Evolutionary conservation across 1,140 invertebrate species (phyloP).

Genomic region (Drosophila funebris): DNA sequence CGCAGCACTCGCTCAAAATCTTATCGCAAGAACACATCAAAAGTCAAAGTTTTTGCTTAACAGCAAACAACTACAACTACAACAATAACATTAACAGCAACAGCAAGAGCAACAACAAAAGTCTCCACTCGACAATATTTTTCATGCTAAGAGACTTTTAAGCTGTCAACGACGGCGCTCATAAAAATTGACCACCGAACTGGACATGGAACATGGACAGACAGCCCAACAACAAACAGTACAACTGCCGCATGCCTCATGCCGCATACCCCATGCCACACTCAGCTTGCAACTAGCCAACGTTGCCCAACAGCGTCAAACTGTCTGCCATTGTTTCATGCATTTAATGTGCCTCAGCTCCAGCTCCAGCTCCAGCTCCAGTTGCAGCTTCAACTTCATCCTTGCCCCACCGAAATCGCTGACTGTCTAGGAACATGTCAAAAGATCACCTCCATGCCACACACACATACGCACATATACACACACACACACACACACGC

Average conservation of each 20-base stretch:
- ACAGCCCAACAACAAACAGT: neutral
- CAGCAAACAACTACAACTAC: conserved; percentile 15
- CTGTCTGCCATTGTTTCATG: conserved; percentile 77
- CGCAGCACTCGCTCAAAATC: conserved; percentile 72
- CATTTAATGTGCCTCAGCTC: conserved; percentile 62
- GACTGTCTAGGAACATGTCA: neutral
- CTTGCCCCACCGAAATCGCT: neutral
- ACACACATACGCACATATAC: no score
- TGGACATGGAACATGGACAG: conserved; percentile 28
- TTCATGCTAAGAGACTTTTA: conserved; percentile 80
- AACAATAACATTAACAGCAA: conserved; percentile 17
- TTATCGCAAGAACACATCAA: conserved; percentile 72
- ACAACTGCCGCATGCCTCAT: conserved; percentile 18
- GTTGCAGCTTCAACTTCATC: neutral
- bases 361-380: neutral
- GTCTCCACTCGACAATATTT: conserved; percentile 66
- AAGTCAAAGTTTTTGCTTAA: conserved; percentile 65
- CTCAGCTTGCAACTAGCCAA: neutral
- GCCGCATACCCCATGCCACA: neutral
- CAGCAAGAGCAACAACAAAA: conserved; percentile 22
- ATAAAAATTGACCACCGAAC: conserved; percentile 77
- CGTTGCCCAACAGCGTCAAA: conserved; percentile 70
- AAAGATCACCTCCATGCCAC: neutral
- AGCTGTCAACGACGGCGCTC: conserved; percentile 74
- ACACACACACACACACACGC: no score